Evolutionary conservation across 2,113 vertebrate genomes (phyloP).

Genomic region (Hippocampus zosterae): DNA sequence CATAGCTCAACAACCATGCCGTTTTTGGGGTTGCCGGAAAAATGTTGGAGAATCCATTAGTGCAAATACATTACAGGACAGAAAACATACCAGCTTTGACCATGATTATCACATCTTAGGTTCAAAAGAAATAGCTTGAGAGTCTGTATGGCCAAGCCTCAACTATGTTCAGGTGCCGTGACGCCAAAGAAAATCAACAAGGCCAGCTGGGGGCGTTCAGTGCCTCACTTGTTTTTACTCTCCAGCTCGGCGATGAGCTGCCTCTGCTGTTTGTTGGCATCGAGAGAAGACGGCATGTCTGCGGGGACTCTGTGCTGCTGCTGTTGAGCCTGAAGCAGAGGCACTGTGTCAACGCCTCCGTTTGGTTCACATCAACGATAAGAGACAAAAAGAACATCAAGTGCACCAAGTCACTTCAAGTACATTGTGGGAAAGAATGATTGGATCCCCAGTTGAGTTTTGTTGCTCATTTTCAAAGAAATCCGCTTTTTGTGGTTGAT

Average conservation of each 20-base stretch:
- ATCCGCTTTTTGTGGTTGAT: no score
- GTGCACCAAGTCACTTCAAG: not conserved
- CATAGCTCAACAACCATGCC: no score
- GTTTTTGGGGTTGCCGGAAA: no score
- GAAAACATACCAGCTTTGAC: not conserved
- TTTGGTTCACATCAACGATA: not conserved
- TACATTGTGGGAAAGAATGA: not conserved
- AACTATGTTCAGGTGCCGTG: not conserved
- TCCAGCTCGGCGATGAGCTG: constrained; percentile 98
- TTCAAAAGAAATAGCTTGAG: not conserved
- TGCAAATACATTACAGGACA: not conserved
- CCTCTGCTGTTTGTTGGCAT: constrained; percentile 94
- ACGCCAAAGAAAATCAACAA: not conserved
- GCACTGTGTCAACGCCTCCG: constrained; percentile 28
- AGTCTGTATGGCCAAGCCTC: not conserved
- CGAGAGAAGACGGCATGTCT: constrained; percentile 90
- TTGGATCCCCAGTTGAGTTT: not conserved
- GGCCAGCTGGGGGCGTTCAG: constrained; percentile 9
- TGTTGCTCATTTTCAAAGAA: no score
- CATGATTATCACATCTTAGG: not conserved
- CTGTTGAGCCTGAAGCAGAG: constrained; percentile 74
- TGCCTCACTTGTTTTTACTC: constrained; percentile 91
- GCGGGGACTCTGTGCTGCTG: constrained; percentile 86
- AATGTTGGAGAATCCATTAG: not conserved
- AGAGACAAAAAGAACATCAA: not conserved